These are phyloP conservation scores for Anolis apletophallus DNA, from an alignment of 2,797 vertebrate species.

Conservation along the genomic window DNA sequence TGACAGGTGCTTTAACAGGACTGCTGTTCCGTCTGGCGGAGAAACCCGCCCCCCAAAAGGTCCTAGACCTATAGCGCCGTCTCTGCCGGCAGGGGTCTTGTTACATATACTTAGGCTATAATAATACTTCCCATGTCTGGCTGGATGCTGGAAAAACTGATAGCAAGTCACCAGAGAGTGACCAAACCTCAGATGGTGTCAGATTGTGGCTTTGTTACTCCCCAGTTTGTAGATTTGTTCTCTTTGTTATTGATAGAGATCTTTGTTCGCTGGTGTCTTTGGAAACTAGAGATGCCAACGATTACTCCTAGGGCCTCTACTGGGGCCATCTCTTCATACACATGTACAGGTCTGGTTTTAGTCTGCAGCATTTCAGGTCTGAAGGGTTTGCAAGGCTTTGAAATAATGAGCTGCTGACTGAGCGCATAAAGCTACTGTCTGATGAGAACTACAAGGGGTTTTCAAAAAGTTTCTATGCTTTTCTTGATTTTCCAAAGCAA, in stretches of 20 bases:
- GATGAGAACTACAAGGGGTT: background rate
- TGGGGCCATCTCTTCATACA: background rate
- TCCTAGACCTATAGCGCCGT: no score
- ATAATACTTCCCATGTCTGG: background rate
- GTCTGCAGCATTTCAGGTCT: background rate
- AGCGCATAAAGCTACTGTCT: background rate
- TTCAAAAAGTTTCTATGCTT: no score
- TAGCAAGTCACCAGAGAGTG: background rate
- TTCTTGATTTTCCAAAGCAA: no score
- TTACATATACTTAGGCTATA: background rate
- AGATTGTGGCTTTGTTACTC: background rate
- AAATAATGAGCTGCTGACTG: background rate
- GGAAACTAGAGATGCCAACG: background rate
- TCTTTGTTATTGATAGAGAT: background rate
- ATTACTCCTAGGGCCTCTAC: background rate
- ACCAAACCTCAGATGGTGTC: no score
- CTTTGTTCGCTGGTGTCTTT: background rate
- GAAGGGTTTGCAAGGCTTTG: no score
- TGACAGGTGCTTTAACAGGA: no score
- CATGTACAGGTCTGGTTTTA: background rate
- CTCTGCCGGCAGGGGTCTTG: no score
- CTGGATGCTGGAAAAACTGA: background rate
- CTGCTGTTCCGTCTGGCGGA: no score
- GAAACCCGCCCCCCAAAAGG: no score
- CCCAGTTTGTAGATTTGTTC: background rate